These are phyloP conservation scores for Anniella stebbinsi DNA, from an alignment of 2,797 vertebrate species.

Conservation along the genomic window DNA sequence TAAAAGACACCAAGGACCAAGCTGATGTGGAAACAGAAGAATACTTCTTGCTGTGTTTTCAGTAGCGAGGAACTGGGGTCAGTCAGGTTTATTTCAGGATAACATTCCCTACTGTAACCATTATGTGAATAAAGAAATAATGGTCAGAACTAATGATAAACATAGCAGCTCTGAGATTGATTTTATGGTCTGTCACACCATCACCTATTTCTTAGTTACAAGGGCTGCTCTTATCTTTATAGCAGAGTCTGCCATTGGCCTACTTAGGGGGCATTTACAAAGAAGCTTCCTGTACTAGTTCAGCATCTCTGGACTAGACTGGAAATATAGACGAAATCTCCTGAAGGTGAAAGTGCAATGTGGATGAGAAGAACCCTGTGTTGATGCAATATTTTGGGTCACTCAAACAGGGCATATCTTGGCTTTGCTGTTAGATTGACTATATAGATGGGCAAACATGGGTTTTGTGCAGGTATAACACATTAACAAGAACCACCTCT, in stretches of 20 bases:
- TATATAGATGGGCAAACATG: background rate
- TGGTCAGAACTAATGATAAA: slow-evolving; percentile 23
- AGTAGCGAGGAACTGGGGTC: background rate
- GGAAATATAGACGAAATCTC: background rate
- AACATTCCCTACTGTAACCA: background rate
- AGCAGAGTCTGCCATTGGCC: slow-evolving; percentile 49
- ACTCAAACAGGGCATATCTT: background rate
- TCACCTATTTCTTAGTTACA: slow-evolving; percentile 52
- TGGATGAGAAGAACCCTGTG: background rate
- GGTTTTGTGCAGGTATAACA: background rate
- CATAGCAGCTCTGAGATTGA: background rate
- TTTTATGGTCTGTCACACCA: slow-evolving; percentile 7
- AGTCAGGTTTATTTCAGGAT: background rate
- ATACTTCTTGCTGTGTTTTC: background rate
- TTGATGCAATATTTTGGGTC: background rate
- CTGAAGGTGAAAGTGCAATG: background rate
- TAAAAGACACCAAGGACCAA: slow-evolving; percentile 25
- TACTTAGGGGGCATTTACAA: background rate
- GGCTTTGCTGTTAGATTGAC: background rate
- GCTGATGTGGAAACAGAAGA: background rate
- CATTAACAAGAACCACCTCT: background rate
- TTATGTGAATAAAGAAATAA: slow-evolving; percentile 17
- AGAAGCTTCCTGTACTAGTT: background rate
- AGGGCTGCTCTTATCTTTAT: slow-evolving; percentile 52
- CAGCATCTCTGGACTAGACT: slow-evolving; percentile 51